Evolutionary conservation across 2,113 vertebrate genomes (phyloP).

Genomic region (Sceloporus undulatus): DNA sequence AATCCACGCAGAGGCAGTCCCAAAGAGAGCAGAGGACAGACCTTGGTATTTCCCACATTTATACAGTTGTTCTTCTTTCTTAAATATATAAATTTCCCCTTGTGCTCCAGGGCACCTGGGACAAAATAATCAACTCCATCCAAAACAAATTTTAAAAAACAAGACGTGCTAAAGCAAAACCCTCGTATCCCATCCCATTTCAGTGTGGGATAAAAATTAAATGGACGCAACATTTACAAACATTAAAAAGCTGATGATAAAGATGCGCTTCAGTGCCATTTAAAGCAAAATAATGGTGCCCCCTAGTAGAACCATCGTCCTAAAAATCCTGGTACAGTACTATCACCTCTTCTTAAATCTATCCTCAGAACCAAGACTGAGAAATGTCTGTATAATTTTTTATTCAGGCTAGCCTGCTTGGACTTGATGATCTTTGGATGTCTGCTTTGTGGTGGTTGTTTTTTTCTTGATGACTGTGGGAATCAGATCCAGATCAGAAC

Average conservation of each 20-base stretch:
- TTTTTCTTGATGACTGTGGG: no score
- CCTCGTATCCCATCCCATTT: neutral
- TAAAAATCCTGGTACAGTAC: neutral
- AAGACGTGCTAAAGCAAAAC: neutral
- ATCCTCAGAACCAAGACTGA: no score
- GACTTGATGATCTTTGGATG: no score
- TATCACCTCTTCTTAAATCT: no score
- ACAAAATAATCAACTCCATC: neutral
- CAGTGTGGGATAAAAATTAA: neutral
- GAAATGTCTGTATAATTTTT: no score
- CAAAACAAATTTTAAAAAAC: neutral
- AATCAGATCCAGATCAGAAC: no score
- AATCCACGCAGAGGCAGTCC: neutral
- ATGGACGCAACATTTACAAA: neutral
- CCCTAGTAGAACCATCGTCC: no score
- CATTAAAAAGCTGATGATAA: neutral
- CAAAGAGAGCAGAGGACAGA: neutral
- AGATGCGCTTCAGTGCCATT: neutral
- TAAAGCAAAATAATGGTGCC: neutral
- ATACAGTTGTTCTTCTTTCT: neutral
- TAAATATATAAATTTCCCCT: slow-evolving; percentile 8
- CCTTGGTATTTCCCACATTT: neutral
- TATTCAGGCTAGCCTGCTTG: no score
- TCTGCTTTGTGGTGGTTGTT: no score
- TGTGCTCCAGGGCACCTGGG: neutral